A percentile compares a stretch with the other conserved stretches of the same genome.
Conservation (phyloP, 2,797 vertebrate genomes). For the Coilia nasus region DNA sequence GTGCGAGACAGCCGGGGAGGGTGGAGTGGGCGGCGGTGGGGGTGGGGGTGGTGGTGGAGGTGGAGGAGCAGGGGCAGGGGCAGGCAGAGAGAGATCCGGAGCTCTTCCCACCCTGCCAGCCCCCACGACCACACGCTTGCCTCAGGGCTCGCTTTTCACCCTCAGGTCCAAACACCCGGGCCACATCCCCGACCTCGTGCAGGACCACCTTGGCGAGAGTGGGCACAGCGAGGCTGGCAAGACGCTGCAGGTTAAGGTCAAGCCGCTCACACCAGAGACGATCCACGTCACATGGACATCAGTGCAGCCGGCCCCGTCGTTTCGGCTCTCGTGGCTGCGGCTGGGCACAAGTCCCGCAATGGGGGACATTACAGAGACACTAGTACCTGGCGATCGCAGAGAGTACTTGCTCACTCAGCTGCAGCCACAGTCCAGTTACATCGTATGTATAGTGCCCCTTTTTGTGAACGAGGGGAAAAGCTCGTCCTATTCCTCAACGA, state of each 20-base stretch:
- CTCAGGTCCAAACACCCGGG: slow-evolving; percentile 83
- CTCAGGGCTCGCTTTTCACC: slow-evolving; percentile 89
- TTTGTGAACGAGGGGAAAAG: slow-evolving; percentile 51
- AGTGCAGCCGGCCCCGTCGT: slow-evolving; percentile 80
- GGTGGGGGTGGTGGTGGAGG: slow-evolving; percentile 64
- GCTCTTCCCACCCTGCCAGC: slow-evolving; percentile 64
- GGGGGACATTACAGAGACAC: slow-evolving; percentile 91
- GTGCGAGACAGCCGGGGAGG: slow-evolving; percentile 73
- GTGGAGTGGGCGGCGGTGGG: slow-evolving; percentile 57
- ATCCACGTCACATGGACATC: slow-evolving; percentile 89
- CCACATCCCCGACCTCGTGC: slow-evolving; percentile 77
- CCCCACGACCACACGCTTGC: slow-evolving; percentile 67
- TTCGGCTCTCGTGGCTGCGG: slow-evolving; percentile 89
- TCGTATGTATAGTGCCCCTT: slow-evolving; percentile 90
- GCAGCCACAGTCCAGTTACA: slow-evolving; percentile 89
- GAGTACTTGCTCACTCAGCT: slow-evolving; percentile 91
- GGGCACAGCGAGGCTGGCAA: slow-evolving; percentile 77
- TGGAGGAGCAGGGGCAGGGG: slow-evolving; percentile 45
- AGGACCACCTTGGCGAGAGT: slow-evolving; percentile 70
- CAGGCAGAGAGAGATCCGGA: slow-evolving; percentile 60
- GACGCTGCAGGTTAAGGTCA: slow-evolving; percentile 84
- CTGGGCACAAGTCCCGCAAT: slow-evolving; percentile 87
- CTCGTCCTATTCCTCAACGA: slow-evolving; percentile 47
- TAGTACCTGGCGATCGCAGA: slow-evolving; percentile 89
- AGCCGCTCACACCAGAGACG: slow-evolving; percentile 87